A percentile compares a stretch with the other conserved stretches of the same genome.
Evolutionary conservation across 2,888 invertebrate genomes (phyloP).

Genomic region (Agonopterix subpropinquella): DNA sequence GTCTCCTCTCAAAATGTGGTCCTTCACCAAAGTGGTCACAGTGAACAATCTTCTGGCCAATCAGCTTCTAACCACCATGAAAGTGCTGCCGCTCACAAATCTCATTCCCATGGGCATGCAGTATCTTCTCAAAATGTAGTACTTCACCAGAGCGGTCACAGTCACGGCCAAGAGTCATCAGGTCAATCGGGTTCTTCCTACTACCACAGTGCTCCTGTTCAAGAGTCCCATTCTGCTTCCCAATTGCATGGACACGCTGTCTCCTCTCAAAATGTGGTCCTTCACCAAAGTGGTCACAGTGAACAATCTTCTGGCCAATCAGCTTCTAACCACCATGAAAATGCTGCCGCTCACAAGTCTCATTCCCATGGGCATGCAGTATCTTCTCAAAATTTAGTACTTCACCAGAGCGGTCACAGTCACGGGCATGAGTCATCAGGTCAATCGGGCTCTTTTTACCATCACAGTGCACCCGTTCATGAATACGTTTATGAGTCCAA

Average conservation of each 20-base stretch:
- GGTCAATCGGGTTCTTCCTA: background rate
- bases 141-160: background rate
- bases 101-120: background rate
- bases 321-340: no score
- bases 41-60: background rate
- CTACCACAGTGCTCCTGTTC: background rate
- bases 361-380: background rate
- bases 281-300: background rate
- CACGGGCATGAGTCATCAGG: background rate
- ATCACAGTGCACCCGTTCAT: conserved; percentile 12
- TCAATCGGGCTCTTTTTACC: no score
- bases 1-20: conserved; percentile 35
- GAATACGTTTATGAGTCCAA: conserved; percentile 10
- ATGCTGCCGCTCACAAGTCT: no score
- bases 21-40: conserved; percentile 16
- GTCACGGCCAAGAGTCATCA: no score
- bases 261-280: background rate
- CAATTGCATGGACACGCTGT: background rate
- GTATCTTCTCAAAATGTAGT: background rate
- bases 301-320: no score
- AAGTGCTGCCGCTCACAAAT: background rate
- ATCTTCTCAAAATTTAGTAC: background rate
- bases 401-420: background rate
- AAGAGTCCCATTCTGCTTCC: background rate
- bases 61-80: background rate